A percentile compares a stretch with the other conserved stretches of the same genome.
These are phyloP conservation scores for Tokudaia muenninki DNA, from an alignment of 2,797 vertebrate species.

Conservation along the genomic window DNA sequence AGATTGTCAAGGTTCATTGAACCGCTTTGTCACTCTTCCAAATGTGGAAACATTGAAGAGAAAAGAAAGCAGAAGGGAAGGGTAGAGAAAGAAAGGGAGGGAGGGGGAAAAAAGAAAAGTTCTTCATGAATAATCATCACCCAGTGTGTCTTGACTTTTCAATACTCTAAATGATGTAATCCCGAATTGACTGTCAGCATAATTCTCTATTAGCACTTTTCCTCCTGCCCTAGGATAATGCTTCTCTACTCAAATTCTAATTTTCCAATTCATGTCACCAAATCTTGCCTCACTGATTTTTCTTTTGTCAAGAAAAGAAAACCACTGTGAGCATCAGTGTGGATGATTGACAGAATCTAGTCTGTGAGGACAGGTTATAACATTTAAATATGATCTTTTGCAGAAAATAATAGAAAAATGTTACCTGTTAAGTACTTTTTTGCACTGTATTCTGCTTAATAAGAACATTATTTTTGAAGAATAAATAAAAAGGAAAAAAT, in stretches of 20 bases:
- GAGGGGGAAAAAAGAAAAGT: background rate
- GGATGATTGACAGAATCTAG: background rate
- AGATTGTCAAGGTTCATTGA: background rate
- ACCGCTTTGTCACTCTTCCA: background rate
- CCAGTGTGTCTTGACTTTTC: background rate
- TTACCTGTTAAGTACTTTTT: background rate
- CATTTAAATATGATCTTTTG: background rate
- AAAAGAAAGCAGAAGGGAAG: background rate
- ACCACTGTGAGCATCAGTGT: background rate
- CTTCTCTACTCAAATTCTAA: background rate
- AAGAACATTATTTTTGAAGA: background rate
- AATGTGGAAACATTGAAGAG: background rate
- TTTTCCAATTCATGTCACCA: background rate
- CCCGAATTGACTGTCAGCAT: background rate
- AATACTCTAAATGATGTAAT: background rate
- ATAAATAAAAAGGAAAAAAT: background rate
- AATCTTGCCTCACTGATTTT: background rate
- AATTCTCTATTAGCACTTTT: background rate
- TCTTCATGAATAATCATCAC: background rate
- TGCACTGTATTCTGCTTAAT: background rate
- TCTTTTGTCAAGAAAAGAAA: background rate
- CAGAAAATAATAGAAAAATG: background rate
- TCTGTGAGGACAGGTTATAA: background rate
- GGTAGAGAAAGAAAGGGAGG: background rate
- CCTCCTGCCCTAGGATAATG: rapidly evolving